Evolutionary conservation across 2,888 invertebrate species (phyloP), one percentile per base, ranked within the genome.

Genomic region (Malacosoma neustria): DNA sequence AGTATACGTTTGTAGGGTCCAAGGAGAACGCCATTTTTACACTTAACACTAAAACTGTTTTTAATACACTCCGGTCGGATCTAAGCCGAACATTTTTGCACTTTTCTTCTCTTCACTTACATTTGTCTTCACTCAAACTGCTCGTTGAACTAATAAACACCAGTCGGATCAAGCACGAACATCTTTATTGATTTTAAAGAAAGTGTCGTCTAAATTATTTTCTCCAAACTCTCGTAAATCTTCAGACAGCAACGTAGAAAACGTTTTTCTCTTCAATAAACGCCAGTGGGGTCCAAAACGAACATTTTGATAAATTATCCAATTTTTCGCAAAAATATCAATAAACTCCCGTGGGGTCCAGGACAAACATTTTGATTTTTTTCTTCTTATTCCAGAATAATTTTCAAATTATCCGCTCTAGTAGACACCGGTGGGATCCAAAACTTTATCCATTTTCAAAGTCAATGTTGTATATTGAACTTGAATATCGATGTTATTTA

Each of bases 401-500:
- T 43, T 53, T 45, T 44, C 37, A 52, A 50, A 39, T 38, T 41
- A 39, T 45, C 32, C 36, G 51, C 49, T 62, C 69, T 61, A 80
- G 54, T 85, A 85, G 58, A 85, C 81, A 62, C 84, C 84, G 49
- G 85, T 85, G 40, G 85, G 85, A 53, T 85, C 85, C 65, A 85
- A 64, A 70, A 79, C 73, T 54, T 81, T 80, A 50, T 72, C 79
- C 84, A 84, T 84, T 51, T 46, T 22, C 22, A 22, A 22, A 22
- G 5, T 22, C 9, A 22, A 22, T 22, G 9, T 22, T 54, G 51
- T 55, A 46, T 43, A 45, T 65, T 69, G 63, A 71, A 71, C 66
- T 69, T 63, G 57, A 57, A 54, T 59, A 70, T 80, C 82, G 82
- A 82, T 81, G 68, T 82, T 80, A 68, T 75, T 81, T 79, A 76